Conservation (phyloP, 2,113 vertebrate species). For the Lepidothrix coronata region DNA sequence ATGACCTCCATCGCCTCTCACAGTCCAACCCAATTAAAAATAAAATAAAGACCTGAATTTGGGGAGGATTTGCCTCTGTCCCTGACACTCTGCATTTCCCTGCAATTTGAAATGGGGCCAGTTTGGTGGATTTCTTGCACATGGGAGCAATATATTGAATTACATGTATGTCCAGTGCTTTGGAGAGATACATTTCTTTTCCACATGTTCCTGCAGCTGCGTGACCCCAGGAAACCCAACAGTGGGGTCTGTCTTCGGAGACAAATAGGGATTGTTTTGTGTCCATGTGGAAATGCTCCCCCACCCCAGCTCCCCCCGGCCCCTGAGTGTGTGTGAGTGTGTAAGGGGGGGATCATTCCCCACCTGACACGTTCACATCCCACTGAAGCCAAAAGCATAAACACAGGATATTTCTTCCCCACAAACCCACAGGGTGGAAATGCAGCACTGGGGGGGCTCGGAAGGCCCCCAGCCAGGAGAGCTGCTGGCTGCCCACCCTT, state of each 20-base stretch:
- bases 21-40: not conserved
- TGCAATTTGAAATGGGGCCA: conserved; percentile 35
- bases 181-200: conserved; percentile 65
- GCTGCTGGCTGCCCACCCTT: not conserved
- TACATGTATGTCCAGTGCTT: conserved; percentile 49
- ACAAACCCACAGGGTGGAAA: not conserved
- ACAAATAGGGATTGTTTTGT: conserved; percentile 56
- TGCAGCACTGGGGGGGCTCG: not conserved
- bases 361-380: not conserved
- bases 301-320: not conserved
- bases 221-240: conserved; percentile 69
- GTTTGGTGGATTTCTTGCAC: conserved; percentile 55
- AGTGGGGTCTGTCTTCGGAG: conserved; percentile 64
- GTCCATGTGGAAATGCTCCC: not conserved
- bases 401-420: not conserved
- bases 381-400: not conserved
- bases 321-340: not conserved
- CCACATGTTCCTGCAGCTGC: conserved; percentile 70
- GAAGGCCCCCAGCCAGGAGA: not conserved
- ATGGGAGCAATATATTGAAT: conserved; percentile 71
- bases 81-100: not conserved
- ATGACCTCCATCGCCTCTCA: fast-evolving
- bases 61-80: not conserved
- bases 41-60: not conserved
- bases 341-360: not conserved